Conservation (phyloP, 2,797 vertebrate species). For the Pangasius larnaudii region DNA sequence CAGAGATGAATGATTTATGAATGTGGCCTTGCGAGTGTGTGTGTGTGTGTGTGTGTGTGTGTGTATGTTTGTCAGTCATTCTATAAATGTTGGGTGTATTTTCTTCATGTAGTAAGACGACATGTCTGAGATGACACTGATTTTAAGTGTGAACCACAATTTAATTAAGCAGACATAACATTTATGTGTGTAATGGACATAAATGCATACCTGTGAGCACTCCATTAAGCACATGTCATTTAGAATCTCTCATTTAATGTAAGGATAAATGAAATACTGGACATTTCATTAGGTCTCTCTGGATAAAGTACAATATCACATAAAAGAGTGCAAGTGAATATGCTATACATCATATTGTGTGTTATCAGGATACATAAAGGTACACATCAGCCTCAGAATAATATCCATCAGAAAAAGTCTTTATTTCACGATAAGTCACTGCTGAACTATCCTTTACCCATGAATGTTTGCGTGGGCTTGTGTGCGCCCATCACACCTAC, state of each 20-base stretch:
- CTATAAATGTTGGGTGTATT: slow-evolving; percentile 23
- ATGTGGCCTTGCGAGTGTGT: slow-evolving; percentile 32
- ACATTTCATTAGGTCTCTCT: not conserved
- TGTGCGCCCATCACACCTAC: slow-evolving; percentile 56
- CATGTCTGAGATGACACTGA: slow-evolving; percentile 39
- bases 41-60: slow-evolving; percentile 16
- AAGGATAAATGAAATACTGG: not conserved
- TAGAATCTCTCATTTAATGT: not conserved
- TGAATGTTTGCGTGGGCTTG: slow-evolving; percentile 53
- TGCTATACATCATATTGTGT: not conserved
- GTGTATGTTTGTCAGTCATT: not conserved
- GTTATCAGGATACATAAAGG: slow-evolving; percentile 22
- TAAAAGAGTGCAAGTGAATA: not conserved
- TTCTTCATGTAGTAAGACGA: slow-evolving; percentile 33
- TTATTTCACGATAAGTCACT: slow-evolving; percentile 56
- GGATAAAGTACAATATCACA: not conserved
- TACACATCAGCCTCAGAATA: slow-evolving; percentile 28
- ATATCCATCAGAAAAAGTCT: not conserved
- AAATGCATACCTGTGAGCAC: not conserved
- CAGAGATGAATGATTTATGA: slow-evolving; percentile 54
- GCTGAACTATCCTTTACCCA: slow-evolving; percentile 56
- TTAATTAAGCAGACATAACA: slow-evolving; percentile 49
- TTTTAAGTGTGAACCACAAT: slow-evolving; percentile 46
- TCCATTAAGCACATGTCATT: not conserved
- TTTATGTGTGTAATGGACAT: slow-evolving; percentile 36